Evolutionary conservation across 30 jellyfish, hydroid and myxozoan species (phyloP).

Genomic region (Turritopsis dohrnii): DNA sequence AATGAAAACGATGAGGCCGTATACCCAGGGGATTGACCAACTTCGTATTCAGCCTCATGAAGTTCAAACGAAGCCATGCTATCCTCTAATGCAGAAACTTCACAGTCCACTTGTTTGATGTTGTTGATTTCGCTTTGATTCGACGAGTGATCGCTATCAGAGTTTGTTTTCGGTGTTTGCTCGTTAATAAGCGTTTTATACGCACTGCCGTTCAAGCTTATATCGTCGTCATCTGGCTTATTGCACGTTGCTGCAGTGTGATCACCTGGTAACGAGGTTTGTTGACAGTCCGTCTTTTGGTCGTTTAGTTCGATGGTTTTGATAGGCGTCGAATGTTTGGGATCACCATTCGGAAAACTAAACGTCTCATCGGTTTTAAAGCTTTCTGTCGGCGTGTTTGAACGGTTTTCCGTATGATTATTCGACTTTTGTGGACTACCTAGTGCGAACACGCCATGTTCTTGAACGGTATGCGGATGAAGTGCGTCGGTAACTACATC

Average conservation of each 20-base stretch:
- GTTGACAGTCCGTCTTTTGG: neutral
- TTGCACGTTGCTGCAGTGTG: neutral
- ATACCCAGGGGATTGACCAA: neutral
- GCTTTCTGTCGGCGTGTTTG: neutral
- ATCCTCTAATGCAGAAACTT: neutral
- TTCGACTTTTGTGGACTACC: neutral
- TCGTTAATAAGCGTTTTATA: neutral
- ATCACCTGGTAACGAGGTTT: neutral
- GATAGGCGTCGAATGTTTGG: constrained; percentile 23
- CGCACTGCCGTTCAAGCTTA: neutral
- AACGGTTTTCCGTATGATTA: neutral
- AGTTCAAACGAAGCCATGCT: constrained; percentile 30
- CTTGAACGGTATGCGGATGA: constrained; percentile 21
- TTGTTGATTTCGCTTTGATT: neutral
- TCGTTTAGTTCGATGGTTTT: neutral
- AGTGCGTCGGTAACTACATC: constrained; percentile 2
- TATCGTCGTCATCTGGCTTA: neutral
- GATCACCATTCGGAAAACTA: neutral
- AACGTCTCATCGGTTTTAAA: neutral
- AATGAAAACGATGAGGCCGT: neutral
- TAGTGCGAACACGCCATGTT: constrained; percentile 23
- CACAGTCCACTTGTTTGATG: neutral
- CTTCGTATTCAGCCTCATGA: constrained; percentile 18
- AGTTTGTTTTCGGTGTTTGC: neutral
- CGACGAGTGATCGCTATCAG: neutral